Conservation (phyloP, 2,113 vertebrate species). For the Alexandromys fortis region DNA sequence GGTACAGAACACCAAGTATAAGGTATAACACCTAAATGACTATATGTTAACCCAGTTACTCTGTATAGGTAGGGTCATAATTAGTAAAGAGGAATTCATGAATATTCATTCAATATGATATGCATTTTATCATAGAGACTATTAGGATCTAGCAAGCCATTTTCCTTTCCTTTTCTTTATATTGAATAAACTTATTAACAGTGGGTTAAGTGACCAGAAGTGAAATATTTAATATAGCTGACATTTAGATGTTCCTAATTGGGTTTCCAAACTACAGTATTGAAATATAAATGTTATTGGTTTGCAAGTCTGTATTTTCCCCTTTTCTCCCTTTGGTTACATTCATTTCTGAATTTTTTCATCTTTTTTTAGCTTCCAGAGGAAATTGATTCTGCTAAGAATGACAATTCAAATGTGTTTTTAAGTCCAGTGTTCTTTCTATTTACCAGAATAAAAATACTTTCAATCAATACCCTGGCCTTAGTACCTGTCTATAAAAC, state of each 20-base stretch:
- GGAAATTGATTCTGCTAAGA: background rate
- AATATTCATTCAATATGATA: conserved; percentile 41
- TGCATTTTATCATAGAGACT: background rate
- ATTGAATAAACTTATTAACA: conserved; percentile 51
- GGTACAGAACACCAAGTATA: background rate
- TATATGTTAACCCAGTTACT: conserved; percentile 43
- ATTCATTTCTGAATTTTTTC: background rate
- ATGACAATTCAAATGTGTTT: background rate
- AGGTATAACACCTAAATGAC: background rate
- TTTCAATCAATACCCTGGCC: background rate
- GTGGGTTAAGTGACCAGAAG: conserved; percentile 33
- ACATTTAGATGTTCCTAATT: conserved; percentile 61
- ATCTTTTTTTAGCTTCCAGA: conserved; percentile 8
- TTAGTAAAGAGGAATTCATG: conserved; percentile 44
- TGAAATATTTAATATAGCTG: conserved; percentile 49
- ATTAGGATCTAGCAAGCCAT: conserved; percentile 8
- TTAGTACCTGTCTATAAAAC: conserved; percentile 19
- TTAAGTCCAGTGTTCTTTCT: conserved; percentile 10
- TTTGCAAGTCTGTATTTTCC: background rate
- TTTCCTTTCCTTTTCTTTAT: conserved; percentile 34
- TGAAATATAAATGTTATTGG: conserved; percentile 5
- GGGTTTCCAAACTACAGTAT: conserved; percentile 13
- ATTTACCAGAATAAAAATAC: background rate
- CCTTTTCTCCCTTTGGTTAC: background rate
- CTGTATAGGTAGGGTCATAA: conserved; percentile 49